A percentile compares a stretch with the other conserved stretches of the same genome.
Evolutionary conservation across 2,113 vertebrate genomes (phyloP).

Genomic region (Phaetusa simplex): DNA sequence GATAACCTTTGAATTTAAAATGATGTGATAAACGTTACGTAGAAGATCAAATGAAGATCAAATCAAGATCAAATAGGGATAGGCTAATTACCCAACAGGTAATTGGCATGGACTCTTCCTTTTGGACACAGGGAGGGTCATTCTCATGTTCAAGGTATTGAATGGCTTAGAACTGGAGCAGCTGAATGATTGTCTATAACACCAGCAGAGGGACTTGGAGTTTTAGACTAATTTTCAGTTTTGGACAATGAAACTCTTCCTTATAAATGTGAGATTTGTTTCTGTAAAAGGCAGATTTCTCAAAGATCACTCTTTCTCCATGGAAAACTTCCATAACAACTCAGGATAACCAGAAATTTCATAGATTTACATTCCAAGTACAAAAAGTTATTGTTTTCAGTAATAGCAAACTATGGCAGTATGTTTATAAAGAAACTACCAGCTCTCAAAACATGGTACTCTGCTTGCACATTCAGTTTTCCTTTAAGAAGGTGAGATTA

Average conservation of each 20-base stretch:
- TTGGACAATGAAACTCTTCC: neutral
- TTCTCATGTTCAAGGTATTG: neutral
- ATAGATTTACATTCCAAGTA: neutral
- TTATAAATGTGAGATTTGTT: neutral
- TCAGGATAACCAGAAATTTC: neutral
- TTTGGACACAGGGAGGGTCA: neutral
- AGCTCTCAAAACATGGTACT: neutral
- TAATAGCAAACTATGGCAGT: neutral
- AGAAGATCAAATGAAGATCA: no score
- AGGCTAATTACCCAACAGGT: neutral
- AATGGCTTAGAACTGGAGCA: neutral
- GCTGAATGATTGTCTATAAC: neutral
- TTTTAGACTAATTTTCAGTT: neutral
- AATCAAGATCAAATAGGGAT: neutral
- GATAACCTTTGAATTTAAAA: neutral
- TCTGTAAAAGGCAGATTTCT: neutral
- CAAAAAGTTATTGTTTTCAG: neutral
- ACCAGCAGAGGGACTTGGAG: neutral
- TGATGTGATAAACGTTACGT: fast-evolving
- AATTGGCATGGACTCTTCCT: neutral
- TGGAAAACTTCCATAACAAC: neutral
- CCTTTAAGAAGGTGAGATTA: neutral
- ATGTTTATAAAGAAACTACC: neutral
- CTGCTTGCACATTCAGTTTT: neutral
- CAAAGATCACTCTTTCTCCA: neutral